Base-by-base conservation (phyloP, 2,888 invertebrate species). In the Mesoligia furuncula region DNA sequence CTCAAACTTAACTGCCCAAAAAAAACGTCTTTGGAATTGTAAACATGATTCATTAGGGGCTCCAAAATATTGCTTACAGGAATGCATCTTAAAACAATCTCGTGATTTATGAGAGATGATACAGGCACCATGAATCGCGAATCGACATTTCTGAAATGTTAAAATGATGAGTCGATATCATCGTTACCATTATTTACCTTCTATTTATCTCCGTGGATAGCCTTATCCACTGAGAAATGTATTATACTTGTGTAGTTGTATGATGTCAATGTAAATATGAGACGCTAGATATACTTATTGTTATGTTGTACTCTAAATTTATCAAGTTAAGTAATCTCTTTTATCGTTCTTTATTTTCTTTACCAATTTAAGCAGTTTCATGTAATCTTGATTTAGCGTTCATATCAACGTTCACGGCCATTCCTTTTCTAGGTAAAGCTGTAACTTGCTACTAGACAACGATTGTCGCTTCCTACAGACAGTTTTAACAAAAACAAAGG, bases 251-350 rank as follows among this genome's bases (percentile, higher is more conserved):
- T 54, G 11, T 68, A 24, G n/a, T 36, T 75, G 51, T 45, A 36
- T 82, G 75, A 66, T 54, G 59, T 82, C 61, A 82, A 54, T 66
- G 59, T 61, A 79, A 75, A 79, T 81, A 79, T n/a, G 0, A 39
- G 15, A 61, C 15, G 42, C 36, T 59, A 57, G 9, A 51, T 42
- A 36, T 20, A 51, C 54, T 57, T 57, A 57, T 54, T 57, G n/a
- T 65, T 70, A n/a, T 6, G 48, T 59, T 73, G 20, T 51, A 81
- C n/a, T 48, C 39, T 1, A 80, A 48, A 48, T 1, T 8, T 36
- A n/a, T 81, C 31, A 27, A 36, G 65, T 51, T 66, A 51, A 17
- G 51, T 59, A 81, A 51, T 31, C 24, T 75, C 9, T 59, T 13
- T 27, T 51, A 54, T 71, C 42, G 36, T 77, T 77, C 45, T 54